A percentile compares a stretch with the other conserved stretches of the same genome.
These are phyloP conservation scores for Sebastolobus altivelis DNA, from an alignment of 2,797 vertebrate species.

Conservation along the genomic window DNA sequence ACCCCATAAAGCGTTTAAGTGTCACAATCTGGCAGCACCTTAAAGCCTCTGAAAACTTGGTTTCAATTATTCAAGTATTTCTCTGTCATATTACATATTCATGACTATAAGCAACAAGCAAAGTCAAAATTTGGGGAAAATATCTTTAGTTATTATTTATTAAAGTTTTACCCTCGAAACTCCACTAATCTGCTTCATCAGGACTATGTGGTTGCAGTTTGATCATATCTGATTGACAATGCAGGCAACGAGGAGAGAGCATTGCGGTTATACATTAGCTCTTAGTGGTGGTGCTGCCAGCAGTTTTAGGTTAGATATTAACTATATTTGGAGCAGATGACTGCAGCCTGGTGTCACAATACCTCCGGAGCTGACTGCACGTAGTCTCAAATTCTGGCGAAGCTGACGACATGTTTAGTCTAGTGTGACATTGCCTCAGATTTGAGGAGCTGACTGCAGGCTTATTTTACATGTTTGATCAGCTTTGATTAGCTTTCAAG, in stretches of 20 bases:
- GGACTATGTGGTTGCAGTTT: not conserved
- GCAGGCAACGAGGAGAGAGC: not conserved
- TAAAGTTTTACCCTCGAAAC: not conserved
- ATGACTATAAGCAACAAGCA: not conserved
- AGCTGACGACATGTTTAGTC: constrained; percentile 19
- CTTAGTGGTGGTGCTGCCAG: constrained; percentile 13
- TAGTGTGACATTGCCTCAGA: constrained; percentile 15
- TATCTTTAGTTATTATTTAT: not conserved
- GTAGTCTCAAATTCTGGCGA: constrained; percentile 12
- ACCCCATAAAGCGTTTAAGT: not conserved
- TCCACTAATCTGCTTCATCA: not conserved
- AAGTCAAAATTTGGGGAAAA: not conserved
- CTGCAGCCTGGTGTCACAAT: constrained; percentile 28
- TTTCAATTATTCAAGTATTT: not conserved
- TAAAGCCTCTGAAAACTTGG: not conserved
- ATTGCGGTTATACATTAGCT: constrained; percentile 40
- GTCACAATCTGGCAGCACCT: not conserved
- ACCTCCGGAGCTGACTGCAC: constrained; percentile 16
- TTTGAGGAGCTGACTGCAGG: constrained; percentile 8
- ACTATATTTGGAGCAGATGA: constrained; percentile 41
- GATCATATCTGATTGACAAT: constrained; percentile 8
- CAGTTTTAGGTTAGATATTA: constrained; percentile 42
- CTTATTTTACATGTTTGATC: constrained; percentile 23
- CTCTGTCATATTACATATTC: not conserved
- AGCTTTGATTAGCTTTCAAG: constrained; percentile 41